phyloP scores from a whole-genome alignment of 1,140 invertebrate genomes.

The Matsumurasca onukii region DNA sequence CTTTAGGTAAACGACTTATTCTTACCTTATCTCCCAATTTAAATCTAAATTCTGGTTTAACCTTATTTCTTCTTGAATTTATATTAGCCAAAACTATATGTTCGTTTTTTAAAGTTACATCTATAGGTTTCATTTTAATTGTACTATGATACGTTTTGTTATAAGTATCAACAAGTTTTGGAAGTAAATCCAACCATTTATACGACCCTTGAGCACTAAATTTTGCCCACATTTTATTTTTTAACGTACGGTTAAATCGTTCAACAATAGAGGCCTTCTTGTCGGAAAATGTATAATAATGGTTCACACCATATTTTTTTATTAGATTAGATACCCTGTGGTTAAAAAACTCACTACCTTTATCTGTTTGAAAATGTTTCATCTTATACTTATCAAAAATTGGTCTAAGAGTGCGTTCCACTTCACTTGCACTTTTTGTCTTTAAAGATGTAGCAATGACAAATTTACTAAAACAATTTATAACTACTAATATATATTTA shows the following conservation, averaged over 20 bases:
- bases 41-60: constrained; percentile 36
- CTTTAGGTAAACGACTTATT: constrained; percentile 38
- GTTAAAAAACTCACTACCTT: constrained; percentile 51
- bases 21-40: constrained; percentile 35
- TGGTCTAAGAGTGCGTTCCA: constrained; percentile 42
- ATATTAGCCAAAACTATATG: constrained; percentile 27
- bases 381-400: constrained; percentile 27
- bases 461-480: constrained; percentile 52
- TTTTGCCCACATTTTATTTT: constrained; percentile 49
- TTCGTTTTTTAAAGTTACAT: constrained; percentile 44
- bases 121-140: constrained; percentile 48
- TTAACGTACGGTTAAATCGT: constrained; percentile 52
- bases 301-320: constrained; percentile 47
- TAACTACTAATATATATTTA: constrained; percentile 51
- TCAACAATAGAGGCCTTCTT: constrained; percentile 53
- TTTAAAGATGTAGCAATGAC: constrained; percentile 50
- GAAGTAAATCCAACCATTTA: constrained; percentile 44
- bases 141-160: constrained; percentile 50
- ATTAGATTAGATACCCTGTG: constrained; percentile 43
- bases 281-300: constrained; percentile 49
- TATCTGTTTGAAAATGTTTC: constrained; percentile 50
- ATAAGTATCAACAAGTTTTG: constrained; percentile 47
- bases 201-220: constrained; percentile 42
- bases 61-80: constrained; percentile 23
- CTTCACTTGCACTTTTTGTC: constrained; percentile 48